phyloP scores from a whole-genome alignment of 2,888 invertebrate species.

The Pegoplata infirma region DNA sequence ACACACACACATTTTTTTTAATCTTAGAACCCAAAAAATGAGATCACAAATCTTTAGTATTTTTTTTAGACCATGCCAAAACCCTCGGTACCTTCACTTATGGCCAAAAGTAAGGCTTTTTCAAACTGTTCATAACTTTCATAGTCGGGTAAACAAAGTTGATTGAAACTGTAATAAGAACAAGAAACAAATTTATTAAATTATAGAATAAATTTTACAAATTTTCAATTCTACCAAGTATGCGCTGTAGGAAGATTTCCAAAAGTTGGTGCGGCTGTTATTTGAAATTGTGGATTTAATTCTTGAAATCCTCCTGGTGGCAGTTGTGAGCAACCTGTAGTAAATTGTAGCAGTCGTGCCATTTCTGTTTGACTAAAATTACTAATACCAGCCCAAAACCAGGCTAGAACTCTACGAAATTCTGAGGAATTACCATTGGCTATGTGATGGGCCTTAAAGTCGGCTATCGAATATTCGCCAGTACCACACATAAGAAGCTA shows the following conservation, averaged over 20 bases:
- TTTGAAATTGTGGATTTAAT: slow-evolving; percentile 93
- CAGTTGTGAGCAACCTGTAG: slow-evolving; percentile 94
- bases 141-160: slow-evolving; percentile 96
- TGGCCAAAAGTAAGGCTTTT: slow-evolving; percentile 91
- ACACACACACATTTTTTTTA: slow-evolving; percentile 45
- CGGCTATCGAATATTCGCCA: slow-evolving; percentile 92
- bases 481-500: slow-evolving; percentile 95
- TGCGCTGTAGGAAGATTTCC: slow-evolving; percentile 96
- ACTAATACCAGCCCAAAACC: slow-evolving; percentile 94
- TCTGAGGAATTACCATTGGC: slow-evolving; percentile 89
- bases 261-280: slow-evolving; percentile 92
- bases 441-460: slow-evolving; percentile 93
- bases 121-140: slow-evolving; percentile 96
- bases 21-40: slow-evolving; percentile 45
- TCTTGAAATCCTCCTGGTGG: slow-evolving; percentile 95
- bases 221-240: slow-evolving; percentile 85
- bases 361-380: slow-evolving; percentile 95
- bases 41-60: slow-evolving; percentile 53
- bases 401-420: slow-evolving; percentile 90
- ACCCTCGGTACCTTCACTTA: slow-evolving; percentile 97
- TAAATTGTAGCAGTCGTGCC: slow-evolving; percentile 94
- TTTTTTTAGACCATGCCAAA: slow-evolving; percentile 85
- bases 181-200: slow-evolving; percentile 22
- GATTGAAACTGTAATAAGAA: slow-evolving; percentile 87
- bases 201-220: not conserved